Evolutionary conservation across 2,797 vertebrate species (phyloP).

Genomic region (Phrynocephalus vlangalii): DNA sequence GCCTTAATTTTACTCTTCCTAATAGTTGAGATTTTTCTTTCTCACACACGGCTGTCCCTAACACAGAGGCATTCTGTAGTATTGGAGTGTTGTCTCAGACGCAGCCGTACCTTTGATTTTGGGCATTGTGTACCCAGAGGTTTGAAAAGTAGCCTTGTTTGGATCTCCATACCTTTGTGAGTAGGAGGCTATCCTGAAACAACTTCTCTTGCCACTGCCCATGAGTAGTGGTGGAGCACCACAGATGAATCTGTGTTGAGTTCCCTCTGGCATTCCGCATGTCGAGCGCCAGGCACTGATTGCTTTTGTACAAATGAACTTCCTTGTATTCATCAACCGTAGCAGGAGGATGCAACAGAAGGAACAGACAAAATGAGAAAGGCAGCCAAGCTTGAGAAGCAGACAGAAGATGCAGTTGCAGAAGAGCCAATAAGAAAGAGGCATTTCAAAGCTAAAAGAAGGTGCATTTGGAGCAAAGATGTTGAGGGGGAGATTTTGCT

Average conservation of each 20-base stretch:
- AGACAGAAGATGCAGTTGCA: constrained; percentile 62
- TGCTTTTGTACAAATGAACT: constrained; percentile 57
- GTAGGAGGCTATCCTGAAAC: background rate
- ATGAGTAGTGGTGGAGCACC: constrained; percentile 39
- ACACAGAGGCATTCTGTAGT: constrained; percentile 12
- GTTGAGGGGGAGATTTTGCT: constrained; percentile 46
- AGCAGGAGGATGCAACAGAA: constrained; percentile 63
- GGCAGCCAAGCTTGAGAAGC: constrained; percentile 68
- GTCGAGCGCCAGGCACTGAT: constrained; percentile 37
- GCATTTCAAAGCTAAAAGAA: constrained; percentile 67
- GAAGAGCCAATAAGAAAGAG: constrained; percentile 66
- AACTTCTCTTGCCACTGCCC: constrained; percentile 39
- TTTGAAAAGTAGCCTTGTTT: constrained; percentile 26
- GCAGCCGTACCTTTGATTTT: background rate
- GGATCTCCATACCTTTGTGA: background rate
- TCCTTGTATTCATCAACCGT: constrained; percentile 21
- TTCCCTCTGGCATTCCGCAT: constrained; percentile 26
- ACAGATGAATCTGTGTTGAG: background rate
- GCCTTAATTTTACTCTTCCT: background rate
- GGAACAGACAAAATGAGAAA: constrained; percentile 70
- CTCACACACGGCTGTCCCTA: constrained; percentile 16
- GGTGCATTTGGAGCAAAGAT: constrained; percentile 26
- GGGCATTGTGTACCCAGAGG: constrained; percentile 15
- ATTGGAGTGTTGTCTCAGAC: constrained; percentile 20
- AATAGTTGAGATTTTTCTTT: background rate